Evolutionary conservation across 2,797 vertebrate species (phyloP), one percentile per base, ranked within the genome.

Genomic region (Brachymystax lenok): DNA sequence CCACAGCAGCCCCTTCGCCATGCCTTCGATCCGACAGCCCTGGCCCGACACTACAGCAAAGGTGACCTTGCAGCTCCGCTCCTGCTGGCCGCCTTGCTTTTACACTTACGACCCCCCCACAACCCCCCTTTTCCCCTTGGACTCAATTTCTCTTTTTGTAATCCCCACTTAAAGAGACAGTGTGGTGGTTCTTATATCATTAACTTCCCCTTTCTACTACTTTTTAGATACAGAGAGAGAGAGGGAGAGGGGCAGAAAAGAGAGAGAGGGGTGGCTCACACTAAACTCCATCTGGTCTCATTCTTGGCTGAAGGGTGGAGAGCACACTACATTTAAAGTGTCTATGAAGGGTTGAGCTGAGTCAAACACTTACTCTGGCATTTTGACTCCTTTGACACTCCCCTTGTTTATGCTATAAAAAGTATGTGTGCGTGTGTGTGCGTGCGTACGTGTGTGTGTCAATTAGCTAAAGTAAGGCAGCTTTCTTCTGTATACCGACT

Each of bases 11-110:
- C 93, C 93, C 90, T 91, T 85, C 88, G 85, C 91, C 93, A 91
- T 90, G 90, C 93, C 90, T 94, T 95, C 92, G 81, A 90, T 92
- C 88, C 92, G 88, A 87, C 89, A 86, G 88, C 83, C 86, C 89
- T 87, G 88, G 83, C 87, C 89, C 87, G 85, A 84, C 88, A 89
- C 86, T 88, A 82, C 80, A 82, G 89, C 89, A 92, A 94, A 96
- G 92, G 94, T 96, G 94, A 97, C 96, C 93, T 95, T 96, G 94
- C 84, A 91, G 80, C 88, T 87, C 78, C 78, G 82, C 88, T 93
- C 90, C 91, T 92, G 84, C 89, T 80, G 88, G 88, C 79, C 88
- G 93, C 89, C 93, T 95, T 94, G 93, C 94, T 95, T 95, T 94
- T 93, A 94, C 92, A 89, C 91, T 90, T 79, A 74, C 59, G 76